Percentiles rank a stretch among this genome's conserved stretches.
Evolutionary conservation across 2,113 vertebrate genomes (phyloP).

Genomic region (Xyliphius kryptos): DNA sequence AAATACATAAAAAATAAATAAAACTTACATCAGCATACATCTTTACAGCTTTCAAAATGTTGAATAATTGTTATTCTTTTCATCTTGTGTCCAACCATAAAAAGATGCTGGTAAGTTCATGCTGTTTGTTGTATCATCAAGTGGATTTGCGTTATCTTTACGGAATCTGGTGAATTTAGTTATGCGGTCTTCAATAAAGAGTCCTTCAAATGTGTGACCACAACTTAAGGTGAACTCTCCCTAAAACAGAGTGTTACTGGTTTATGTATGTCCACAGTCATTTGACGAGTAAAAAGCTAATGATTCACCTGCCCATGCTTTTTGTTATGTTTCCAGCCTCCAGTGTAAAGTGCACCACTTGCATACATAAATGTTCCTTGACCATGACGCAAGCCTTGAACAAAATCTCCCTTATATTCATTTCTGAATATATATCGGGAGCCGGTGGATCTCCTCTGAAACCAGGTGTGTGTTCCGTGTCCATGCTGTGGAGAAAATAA

Average conservation of each 20-base stretch:
- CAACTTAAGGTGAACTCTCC: slow-evolving; percentile 70
- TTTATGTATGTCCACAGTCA: too few species aligned
- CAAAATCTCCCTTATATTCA: slow-evolving; percentile 73
- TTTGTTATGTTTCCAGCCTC: slow-evolving; percentile 73
- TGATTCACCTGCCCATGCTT: slow-evolving; percentile 76
- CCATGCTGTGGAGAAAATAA: slow-evolving; percentile 70
- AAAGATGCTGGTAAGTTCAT: too few species aligned
- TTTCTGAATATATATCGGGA: slow-evolving; percentile 73
- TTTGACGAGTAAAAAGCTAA: too few species aligned
- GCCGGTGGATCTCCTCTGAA: slow-evolving; percentile 52
- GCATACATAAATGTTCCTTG: slow-evolving; percentile 73
- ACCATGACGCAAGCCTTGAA: slow-evolving; percentile 71
- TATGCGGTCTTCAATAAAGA: slow-evolving; percentile 65
- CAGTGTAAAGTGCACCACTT: slow-evolving; percentile 68
- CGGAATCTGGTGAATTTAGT: slow-evolving; percentile 23
- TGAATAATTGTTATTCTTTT: too few species aligned
- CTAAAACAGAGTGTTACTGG: slow-evolving; percentile 61
- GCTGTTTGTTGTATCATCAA: too few species aligned
- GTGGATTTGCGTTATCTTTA: too few species aligned
- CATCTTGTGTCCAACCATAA: too few species aligned
- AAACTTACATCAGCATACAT: too few species aligned
- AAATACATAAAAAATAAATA: too few species aligned
- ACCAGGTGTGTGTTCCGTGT: slow-evolving; percentile 74
- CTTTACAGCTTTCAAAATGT: too few species aligned
- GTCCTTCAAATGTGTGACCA: slow-evolving; percentile 63